A percentile compares a stretch with the other conserved stretches of the same genome.
These are phyloP conservation scores for Dichetophora obliterata DNA, from an alignment of 2,888 invertebrate genomes.

Conservation along the genomic window DNA sequence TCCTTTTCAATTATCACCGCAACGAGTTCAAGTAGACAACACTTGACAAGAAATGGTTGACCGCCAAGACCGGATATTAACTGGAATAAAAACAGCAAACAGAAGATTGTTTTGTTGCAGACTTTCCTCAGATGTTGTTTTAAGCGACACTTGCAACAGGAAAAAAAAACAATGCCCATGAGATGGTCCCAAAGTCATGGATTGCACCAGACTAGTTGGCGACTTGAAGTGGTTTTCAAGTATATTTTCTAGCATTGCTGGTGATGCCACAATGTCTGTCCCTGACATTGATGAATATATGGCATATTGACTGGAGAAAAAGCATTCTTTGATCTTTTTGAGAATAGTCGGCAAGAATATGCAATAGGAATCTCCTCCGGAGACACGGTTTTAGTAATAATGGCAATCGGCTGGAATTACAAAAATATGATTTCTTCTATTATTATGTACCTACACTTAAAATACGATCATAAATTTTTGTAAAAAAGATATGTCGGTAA, in stretches of 20 bases:
- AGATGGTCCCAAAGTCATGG: background rate
- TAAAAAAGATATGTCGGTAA: too few relatives aligned
- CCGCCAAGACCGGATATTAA: slow-evolving; percentile 40
- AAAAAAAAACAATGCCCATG: background rate
- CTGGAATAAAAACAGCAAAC: slow-evolving; percentile 23
- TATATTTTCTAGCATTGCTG: slow-evolving; percentile 51
- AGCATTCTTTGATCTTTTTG: too few relatives aligned
- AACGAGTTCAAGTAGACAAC: slow-evolving; percentile 6
- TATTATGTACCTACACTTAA: too few relatives aligned
- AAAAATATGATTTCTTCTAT: too few relatives aligned
- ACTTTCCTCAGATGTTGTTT: too few relatives aligned
- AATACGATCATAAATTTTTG: too few relatives aligned
- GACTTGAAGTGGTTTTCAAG: slow-evolving; percentile 54
- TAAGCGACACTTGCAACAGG: background rate
- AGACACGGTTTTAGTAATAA: too few relatives aligned
- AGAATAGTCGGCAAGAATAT: too few relatives aligned
- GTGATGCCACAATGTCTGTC: slow-evolving; percentile 59
- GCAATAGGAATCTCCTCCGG: too few relatives aligned
- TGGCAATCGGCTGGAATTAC: too few relatives aligned
- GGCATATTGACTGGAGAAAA: too few relatives aligned
- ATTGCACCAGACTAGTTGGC: slow-evolving; percentile 55
- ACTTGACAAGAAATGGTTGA: slow-evolving; percentile 39
- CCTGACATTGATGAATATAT: background rate
- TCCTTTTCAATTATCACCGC: slow-evolving; percentile 5
- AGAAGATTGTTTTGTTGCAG: background rate